Percentiles rank a stretch among this genome's conserved stretches.
Conservation (phyloP, 2,888 invertebrate species). For the Thumatha senex region DNA sequence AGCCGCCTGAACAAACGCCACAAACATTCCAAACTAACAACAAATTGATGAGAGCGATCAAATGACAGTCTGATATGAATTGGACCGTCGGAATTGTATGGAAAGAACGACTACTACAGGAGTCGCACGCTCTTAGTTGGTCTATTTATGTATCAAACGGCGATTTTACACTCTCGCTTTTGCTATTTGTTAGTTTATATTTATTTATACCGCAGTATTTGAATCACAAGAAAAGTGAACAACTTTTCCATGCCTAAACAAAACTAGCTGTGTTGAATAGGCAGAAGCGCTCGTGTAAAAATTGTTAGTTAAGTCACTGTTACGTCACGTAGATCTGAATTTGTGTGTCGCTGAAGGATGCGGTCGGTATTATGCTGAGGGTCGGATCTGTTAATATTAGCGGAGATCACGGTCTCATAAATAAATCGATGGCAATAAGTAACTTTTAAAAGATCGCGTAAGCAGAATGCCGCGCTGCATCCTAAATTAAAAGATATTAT, state of each 20-base stretch:
- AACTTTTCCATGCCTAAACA: constrained; percentile 2
- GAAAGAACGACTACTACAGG: constrained; percentile 11
- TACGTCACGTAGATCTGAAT: constrained; percentile 58
- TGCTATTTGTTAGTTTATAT: constrained; percentile 4
- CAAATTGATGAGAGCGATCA: constrained; percentile 35
- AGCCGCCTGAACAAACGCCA: constrained; percentile 62
- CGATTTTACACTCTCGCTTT: constrained; percentile 24
- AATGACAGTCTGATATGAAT: constrained; percentile 33
- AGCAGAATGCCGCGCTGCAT: constrained; percentile 12
- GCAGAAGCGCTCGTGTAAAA: constrained; percentile 18
- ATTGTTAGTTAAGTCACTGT: constrained; percentile 31
- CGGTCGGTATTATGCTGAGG: constrained; percentile 10
- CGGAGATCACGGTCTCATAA: constrained; percentile 23
- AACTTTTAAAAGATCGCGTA: constrained; percentile 22
- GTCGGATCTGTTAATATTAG: constrained; percentile 21
- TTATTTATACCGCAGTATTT: not conserved
- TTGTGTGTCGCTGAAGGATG: constrained; percentile 34
- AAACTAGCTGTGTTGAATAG: constrained; percentile 9
- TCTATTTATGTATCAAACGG: constrained; percentile 16
- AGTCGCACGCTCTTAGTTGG: constrained; percentile 6
- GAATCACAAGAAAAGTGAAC: not conserved
- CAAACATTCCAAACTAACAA: constrained; percentile 69
- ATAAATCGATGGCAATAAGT: constrained; percentile 39
- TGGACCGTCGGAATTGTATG: constrained; percentile 18
- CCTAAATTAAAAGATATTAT: not conserved